Base-by-base conservation (phyloP, 2,888 invertebrate species). In the Anthrax anthrax region DNA sequence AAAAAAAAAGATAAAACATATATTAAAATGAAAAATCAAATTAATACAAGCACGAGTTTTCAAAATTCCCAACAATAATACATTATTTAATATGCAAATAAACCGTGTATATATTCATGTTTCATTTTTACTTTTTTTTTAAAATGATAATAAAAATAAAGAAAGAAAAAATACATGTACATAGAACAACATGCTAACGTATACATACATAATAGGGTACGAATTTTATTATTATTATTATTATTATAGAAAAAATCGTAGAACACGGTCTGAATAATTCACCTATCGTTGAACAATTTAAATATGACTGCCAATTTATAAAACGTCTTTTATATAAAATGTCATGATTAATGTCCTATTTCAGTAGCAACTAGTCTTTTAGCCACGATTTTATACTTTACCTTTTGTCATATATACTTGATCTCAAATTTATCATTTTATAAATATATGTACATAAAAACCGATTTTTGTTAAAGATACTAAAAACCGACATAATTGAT, bases 221-320 rank as follows among this genome's bases (percentile, higher is more conserved):
- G n/a, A n/a, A n/a, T n/a, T n/a, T n/a, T n/a, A n/a, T n/a, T n/a
- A n/a, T n/a, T n/a, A n/a, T n/a, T n/a, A n/a, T n/a, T 23, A 6
- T 23, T 23, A 6, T 23, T 23, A 8, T 23, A 23, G 23, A 23
- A 32, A 32, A 32, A 12, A 12, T 32, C 29, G 12, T 12, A 32
- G 13, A 32, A 32, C 29, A 32, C 29, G 29, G 29, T 12, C 29
- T 32, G 29, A 32, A 32, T 32, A 32, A 32, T 32, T 32, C 29
- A 32, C 12, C 12, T 32, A 32, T 32, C 29, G 29, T 32, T 37
- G 40, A 41, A 47, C 44, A 42, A 44, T 42, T 47, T 47, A 47
- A 47, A 47, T 47, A 47, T 47, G 47, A 37, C 32, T 41, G 41
- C 37, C 47, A 41, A 47, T 47, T 47, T 47, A 44, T 44, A 47